These are phyloP conservation scores for Pedionomus torquatus DNA, from an alignment of 2,113 vertebrate genomes.

Conservation along the genomic window DNA sequence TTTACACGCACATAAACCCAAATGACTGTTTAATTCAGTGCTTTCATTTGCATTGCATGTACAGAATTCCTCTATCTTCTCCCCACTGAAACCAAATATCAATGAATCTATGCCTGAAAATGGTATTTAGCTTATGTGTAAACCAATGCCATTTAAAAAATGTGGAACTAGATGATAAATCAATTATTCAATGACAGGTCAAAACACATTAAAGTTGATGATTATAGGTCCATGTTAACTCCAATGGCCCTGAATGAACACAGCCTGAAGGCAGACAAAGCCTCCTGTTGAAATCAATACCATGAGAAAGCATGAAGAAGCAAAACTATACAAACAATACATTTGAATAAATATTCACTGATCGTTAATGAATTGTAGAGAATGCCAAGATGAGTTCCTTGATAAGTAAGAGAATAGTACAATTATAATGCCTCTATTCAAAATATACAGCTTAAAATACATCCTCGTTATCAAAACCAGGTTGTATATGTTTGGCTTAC, in stretches of 20 bases:
- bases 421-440: neutral
- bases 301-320: neutral
- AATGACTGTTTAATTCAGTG: neutral
- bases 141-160: neutral
- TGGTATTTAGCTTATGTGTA: neutral
- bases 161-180: neutral
- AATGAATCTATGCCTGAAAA: neutral
- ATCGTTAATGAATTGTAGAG: neutral
- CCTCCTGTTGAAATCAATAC: neutral
- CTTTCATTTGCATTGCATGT: neutral
- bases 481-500: neutral
- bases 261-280: neutral
- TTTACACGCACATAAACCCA: neutral
- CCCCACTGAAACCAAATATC: neutral
- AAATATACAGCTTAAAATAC: neutral
- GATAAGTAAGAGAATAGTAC: neutral
- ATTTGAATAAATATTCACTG: neutral
- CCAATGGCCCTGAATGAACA: neutral
- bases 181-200: neutral
- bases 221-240: neutral
- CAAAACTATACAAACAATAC: neutral
- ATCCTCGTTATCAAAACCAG: neutral
- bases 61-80: neutral
- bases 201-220: neutral
- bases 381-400: neutral